phyloP scores from a whole-genome alignment of 2,888 invertebrate genomes.

The Shargacucullia verbasci region DNA sequence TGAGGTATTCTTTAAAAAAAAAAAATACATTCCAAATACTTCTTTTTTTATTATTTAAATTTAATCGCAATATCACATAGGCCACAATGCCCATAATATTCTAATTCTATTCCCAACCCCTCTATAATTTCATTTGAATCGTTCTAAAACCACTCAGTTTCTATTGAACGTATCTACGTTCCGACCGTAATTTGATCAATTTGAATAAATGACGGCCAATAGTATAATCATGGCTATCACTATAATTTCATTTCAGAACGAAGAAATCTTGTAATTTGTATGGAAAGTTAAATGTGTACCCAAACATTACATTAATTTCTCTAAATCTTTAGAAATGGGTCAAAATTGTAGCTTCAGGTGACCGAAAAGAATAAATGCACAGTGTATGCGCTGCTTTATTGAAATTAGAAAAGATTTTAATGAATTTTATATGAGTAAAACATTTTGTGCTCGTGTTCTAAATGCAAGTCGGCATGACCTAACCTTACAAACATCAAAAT shows the following conservation, averaged over 20 bases:
- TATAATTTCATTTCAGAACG: slow-evolving; percentile 63
- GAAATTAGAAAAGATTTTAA: too few relatives aligned
- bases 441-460: neutral
- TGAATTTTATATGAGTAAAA: too few relatives aligned
- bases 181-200: slow-evolving; percentile 73
- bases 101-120: slow-evolving; percentile 42
- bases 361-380: too few relatives aligned
- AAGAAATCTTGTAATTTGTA: slow-evolving; percentile 56
- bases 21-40: too few relatives aligned
- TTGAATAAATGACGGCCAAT: slow-evolving; percentile 72
- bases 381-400: too few relatives aligned
- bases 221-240: slow-evolving; percentile 64
- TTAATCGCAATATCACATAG: slow-evolving; percentile 13
- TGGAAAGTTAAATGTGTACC: slow-evolving; percentile 23
- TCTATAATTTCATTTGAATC: slow-evolving; percentile 54
- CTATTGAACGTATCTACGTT: slow-evolving; percentile 61
- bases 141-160: slow-evolving; percentile 38
- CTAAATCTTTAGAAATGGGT: neutral
- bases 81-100: slow-evolving; percentile 47
- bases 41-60: slow-evolving; percentile 2
- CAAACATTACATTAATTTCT: slow-evolving; percentile 7
- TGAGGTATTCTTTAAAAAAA: slow-evolving; percentile 5
- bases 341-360: too few relatives aligned
- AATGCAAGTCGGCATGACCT: slow-evolving; percentile 31
- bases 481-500: slow-evolving; percentile 48